Evolutionary conservation across 2,888 invertebrate genomes (phyloP).

Genomic region (Papilio gigon): DNA sequence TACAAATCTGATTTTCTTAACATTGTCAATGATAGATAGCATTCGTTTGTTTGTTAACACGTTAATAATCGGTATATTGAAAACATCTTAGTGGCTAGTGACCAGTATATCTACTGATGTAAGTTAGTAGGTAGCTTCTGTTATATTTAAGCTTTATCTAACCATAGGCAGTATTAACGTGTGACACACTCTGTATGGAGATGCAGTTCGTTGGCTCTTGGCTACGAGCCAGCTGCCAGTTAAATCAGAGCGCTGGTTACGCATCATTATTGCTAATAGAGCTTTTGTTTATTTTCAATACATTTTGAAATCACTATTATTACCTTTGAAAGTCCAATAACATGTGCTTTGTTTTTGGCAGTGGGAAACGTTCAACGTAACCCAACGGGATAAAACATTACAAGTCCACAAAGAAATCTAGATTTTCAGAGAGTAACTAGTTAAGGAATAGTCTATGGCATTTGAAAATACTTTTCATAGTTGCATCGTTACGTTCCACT

Average conservation of each 20-base stretch:
- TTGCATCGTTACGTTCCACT: not conserved
- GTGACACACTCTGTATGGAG: slow-evolving; percentile 1
- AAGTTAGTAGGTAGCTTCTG: not conserved
- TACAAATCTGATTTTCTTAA: not conserved
- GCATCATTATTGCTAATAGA: not conserved
- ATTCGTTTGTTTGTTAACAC: too few species aligned
- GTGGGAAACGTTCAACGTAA: not conserved
- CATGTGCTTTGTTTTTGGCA: not conserved
- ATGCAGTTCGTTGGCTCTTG: slow-evolving; percentile 29
- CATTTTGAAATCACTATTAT: not conserved
- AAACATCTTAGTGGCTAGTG: too few species aligned
- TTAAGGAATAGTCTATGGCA: not conserved
- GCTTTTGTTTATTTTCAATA: slow-evolving; percentile 2
- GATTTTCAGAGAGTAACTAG: too few species aligned
- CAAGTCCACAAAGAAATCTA: too few species aligned
- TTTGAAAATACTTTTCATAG: not conserved
- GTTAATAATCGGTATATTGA: too few species aligned
- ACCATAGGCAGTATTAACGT: not conserved
- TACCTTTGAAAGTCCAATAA: not conserved
- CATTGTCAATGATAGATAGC: too few species aligned
- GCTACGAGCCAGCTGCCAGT: slow-evolving; percentile 17
- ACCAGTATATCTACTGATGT: too few species aligned
- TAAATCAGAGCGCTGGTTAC: not conserved
- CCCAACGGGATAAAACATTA: not conserved
- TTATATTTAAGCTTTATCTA: not conserved